Conservation (phyloP, 2,888 invertebrate genomes). For the Agrochola lychnidis region DNA sequence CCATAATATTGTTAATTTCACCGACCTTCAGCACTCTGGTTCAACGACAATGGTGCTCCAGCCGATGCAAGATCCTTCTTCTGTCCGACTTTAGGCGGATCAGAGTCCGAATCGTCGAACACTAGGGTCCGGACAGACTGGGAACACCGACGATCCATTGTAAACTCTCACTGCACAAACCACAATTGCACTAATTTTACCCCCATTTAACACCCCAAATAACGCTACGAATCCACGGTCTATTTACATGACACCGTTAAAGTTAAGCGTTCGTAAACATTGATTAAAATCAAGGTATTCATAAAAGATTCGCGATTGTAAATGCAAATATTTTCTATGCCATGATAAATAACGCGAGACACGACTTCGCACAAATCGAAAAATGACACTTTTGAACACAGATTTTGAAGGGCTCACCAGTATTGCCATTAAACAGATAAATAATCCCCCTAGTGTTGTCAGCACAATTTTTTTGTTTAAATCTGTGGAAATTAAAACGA, state of each 20-base stretch:
- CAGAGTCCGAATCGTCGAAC: constrained; percentile 93
- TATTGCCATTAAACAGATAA: constrained; percentile 48
- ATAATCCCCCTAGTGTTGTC: constrained; percentile 28
- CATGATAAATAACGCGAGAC: constrained; percentile 80
- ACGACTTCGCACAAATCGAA: constrained; percentile 81
- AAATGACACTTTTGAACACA: constrained; percentile 73
- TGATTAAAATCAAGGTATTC: constrained; percentile 65
- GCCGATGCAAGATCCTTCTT: constrained; percentile 83
- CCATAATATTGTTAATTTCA: constrained; percentile 68
- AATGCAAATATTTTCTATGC: constrained; percentile 76
- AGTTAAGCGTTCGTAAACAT: constrained; percentile 58
- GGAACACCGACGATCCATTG: constrained; percentile 91
- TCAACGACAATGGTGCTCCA: constrained; percentile 82
- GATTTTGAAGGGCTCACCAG: constrained; percentile 59
- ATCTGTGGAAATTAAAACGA: background rate
- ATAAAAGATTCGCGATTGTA: constrained; percentile 56
- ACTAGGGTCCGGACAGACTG: constrained; percentile 94
- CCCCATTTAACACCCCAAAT: constrained; percentile 84
- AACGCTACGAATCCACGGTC: constrained; percentile 66
- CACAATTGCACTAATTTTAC: constrained; percentile 83
- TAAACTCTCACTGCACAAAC: constrained; percentile 84
- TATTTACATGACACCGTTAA: constrained; percentile 73
- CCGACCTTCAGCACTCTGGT: constrained; percentile 88
- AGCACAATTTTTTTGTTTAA: background rate
- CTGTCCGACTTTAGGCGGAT: constrained; percentile 84